These are phyloP conservation scores for Caranx melampygus DNA, from an alignment of 2,113 vertebrate genomes.

Conservation along the genomic window DNA sequence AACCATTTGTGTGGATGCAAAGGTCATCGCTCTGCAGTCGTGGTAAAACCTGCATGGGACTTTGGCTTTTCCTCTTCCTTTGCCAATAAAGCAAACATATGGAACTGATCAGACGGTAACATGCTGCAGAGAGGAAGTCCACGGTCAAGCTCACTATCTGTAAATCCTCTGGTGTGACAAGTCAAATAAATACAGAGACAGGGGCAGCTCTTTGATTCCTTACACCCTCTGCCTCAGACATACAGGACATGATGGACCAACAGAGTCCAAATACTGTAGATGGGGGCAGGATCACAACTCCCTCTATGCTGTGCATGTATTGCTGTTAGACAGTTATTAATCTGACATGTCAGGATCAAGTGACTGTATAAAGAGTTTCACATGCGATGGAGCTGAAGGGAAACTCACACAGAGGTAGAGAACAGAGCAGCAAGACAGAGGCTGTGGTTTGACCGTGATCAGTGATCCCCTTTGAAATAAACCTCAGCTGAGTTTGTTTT, in stretches of 20 bases:
- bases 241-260: not conserved
- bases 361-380: not conserved
- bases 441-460: not conserved
- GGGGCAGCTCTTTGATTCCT: not conserved
- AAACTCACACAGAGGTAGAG: not conserved
- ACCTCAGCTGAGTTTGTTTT: slow-evolving; percentile 3
- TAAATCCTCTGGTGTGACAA: slow-evolving; percentile 8
- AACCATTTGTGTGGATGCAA: not conserved
- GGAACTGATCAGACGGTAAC: slow-evolving; percentile 29
- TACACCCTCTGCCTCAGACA: not conserved
- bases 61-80: not conserved
- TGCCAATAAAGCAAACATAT: slow-evolving; percentile 28
- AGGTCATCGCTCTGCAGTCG: not conserved
- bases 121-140: slow-evolving; percentile 36
- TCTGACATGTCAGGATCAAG: slow-evolving; percentile 2
- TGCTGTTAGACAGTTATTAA: not conserved
- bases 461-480: not conserved
- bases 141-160: slow-evolving; percentile 10
- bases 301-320: not conserved
- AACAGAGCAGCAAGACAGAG: not conserved
- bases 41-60: slow-evolving; percentile 2
- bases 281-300: not conserved
- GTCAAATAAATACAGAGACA: slow-evolving; percentile 5
- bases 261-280: not conserved
- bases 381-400: not conserved